These are phyloP conservation scores for Dinomys branickii DNA, from an alignment of 2,113 vertebrate species.

Conservation along the genomic window DNA sequence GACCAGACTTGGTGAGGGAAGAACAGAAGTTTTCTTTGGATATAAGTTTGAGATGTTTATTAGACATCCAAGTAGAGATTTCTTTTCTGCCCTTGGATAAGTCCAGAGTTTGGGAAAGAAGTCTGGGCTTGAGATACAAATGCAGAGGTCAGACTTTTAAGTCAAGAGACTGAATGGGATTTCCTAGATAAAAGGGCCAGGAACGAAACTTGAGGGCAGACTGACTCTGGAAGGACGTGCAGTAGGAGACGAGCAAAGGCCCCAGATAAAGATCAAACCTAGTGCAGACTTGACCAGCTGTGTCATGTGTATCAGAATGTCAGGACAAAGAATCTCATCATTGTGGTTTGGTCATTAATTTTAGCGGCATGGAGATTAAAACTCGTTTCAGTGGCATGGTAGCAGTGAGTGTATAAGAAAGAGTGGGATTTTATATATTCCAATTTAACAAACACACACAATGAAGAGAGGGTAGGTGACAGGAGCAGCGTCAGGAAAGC, in stretches of 20 bases:
- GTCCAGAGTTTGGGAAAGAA: background rate
- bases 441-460: background rate
- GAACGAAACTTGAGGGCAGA: background rate
- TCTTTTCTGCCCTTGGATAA: background rate
- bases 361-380: background rate
- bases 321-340: background rate
- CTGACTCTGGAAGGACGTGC: background rate
- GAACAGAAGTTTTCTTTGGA: background rate
- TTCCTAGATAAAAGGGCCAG: background rate
- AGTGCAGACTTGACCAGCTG: background rate
- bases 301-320: background rate
- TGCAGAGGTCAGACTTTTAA: conserved; percentile 18
- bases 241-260: background rate
- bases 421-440: background rate
- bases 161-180: background rate
- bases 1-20: background rate
- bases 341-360: background rate
- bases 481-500: background rate
- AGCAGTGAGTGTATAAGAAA: background rate
- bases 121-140: background rate
- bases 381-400: background rate
- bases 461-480: background rate
- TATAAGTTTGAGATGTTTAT: background rate
- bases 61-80: background rate
- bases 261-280: background rate